Base-by-base conservation (phyloP, 1,140 invertebrate genomes). In the Hypsibius dujardini region DNA sequence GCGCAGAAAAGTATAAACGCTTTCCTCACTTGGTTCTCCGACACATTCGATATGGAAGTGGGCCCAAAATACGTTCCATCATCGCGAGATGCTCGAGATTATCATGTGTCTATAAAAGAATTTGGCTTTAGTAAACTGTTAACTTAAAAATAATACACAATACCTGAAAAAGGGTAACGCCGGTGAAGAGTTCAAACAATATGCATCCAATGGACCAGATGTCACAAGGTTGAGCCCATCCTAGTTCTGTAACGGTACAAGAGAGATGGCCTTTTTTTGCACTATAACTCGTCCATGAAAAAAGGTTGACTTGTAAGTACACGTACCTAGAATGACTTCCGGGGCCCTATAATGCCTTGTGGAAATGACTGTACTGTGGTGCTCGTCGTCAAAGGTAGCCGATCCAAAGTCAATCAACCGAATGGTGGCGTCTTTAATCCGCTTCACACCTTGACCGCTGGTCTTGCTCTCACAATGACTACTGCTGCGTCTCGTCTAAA, bases 41-140 rank as follows among this genome's bases (percentile, higher is more conserved):
- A 28, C 89, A 87, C 92, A 98, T 95, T 81, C 92, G 86, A 80
- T 90, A 89, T 60, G 95, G 95, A 78, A 99, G 88, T 28, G 77
- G 77, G 1, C 83, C 83, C 0, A 84, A 75, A 46, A 84, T 84
- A 72, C 83, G 74, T 72, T 84, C 83, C 83, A 84, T 85, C 84
- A 84, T 84, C 2, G 84, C 84, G 73, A 84, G 75, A 76, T 84
- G 83, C 75, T 84, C 83, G 60, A 79, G 80, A 74, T 84, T 85
- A 72, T 85, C 84, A 77, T 84, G 83, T 2, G 83, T 85, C 80
- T 98, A 75, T 56, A n/a, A 28, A 71, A 70, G n/a, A 56, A 56
- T 56, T 7, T 56, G 50, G n/a, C n/a, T n/a, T n/a, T n/a, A n/a
- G n/a, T n/a, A n/a, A n/a, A n/a, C n/a, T n/a, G n/a, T n/a, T n/a